Evolutionary conservation across 2,113 vertebrate genomes (phyloP).

Genomic region (Nesoenas mayeri): DNA sequence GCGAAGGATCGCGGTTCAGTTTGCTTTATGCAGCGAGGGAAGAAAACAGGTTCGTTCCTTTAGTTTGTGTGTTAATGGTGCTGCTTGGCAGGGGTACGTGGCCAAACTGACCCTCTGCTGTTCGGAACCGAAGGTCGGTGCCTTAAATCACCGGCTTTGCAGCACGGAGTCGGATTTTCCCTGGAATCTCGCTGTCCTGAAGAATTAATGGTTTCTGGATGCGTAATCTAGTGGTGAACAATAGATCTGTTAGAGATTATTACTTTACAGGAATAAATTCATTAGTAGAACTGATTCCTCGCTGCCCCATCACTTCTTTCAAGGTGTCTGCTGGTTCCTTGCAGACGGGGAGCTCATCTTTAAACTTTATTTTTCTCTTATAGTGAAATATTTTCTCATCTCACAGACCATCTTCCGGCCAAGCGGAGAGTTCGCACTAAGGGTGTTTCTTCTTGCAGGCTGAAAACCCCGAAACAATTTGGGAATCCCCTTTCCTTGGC

Average conservation of each 20-base stretch:
- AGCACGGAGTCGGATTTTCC: background rate
- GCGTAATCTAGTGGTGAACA: background rate
- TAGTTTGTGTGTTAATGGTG: fast-evolving
- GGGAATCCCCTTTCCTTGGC: background rate
- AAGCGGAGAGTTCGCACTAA: background rate
- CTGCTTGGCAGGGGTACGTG: background rate
- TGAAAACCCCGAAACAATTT: background rate
- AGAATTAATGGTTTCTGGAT: background rate
- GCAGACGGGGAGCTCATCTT: fast-evolving
- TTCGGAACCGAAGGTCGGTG: background rate
- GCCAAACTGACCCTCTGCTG: background rate
- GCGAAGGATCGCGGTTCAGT: fast-evolving
- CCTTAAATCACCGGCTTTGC: background rate
- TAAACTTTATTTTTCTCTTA: fast-evolving
- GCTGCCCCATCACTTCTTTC: background rate
- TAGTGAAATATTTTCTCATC: background rate
- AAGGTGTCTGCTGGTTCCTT: background rate
- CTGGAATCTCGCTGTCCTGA: background rate
- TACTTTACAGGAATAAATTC: background rate
- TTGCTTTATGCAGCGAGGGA: background rate
- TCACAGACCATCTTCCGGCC: fast-evolving
- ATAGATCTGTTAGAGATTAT: background rate
- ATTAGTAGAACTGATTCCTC: background rate
- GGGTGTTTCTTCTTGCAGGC: background rate
- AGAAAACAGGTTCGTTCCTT: background rate